A percentile compares a stretch with the other conserved stretches of the same genome.
phyloP scores from a whole-genome alignment of 2,113 vertebrate genomes.

The Platanista minor region DNA sequence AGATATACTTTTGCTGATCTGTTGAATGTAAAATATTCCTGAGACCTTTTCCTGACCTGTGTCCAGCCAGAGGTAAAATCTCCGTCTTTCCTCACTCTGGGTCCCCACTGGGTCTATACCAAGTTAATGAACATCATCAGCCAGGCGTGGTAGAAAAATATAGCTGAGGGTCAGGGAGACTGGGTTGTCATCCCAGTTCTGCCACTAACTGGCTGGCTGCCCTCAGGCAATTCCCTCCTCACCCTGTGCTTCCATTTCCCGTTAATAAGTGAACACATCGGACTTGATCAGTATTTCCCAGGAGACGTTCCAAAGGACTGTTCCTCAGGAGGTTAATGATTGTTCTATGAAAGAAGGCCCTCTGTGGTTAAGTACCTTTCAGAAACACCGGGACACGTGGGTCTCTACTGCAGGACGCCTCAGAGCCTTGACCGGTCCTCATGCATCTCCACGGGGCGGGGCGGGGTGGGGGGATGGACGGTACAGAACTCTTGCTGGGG shows the following conservation, averaged over 20 bases:
- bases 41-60: background rate
- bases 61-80: background rate
- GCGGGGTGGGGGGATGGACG: background rate
- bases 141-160: background rate
- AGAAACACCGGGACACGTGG: background rate
- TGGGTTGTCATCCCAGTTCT: background rate
- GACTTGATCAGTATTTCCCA: background rate
- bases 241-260: background rate
- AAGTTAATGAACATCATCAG: background rate
- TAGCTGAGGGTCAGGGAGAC: background rate
- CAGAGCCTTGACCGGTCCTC: background rate
- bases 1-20: background rate
- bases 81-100: background rate
- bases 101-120: background rate
- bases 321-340: background rate
- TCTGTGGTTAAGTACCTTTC: background rate
- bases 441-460: background rate
- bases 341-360: background rate
- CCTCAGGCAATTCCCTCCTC: background rate
- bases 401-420: background rate
- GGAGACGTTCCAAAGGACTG: background rate
- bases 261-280: background rate
- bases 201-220: too few relatives aligned
- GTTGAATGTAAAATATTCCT: background rate
- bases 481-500: background rate